Conservation (phyloP, 2,797 vertebrate species). For the Rhabdophis nuchalis region DNA sequence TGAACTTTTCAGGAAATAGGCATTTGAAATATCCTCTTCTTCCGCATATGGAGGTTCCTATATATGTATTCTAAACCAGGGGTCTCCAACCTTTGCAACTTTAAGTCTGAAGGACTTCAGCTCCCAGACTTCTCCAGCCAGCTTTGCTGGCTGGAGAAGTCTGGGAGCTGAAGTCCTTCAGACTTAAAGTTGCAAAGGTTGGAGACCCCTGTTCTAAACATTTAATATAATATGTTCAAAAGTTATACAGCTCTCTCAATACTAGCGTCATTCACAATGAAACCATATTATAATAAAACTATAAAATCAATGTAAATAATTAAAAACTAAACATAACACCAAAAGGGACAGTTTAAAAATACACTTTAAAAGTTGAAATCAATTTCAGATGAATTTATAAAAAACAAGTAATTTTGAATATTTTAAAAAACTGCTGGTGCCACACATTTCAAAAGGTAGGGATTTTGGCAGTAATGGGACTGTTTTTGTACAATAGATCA, state of each 20-base stretch:
- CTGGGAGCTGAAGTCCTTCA: too few relatives aligned
- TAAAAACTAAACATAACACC: neutral
- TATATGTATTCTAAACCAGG: neutral
- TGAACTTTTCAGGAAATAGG: neutral
- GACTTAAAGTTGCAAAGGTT: too few relatives aligned
- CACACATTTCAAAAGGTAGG: neutral
- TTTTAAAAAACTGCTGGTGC: neutral
- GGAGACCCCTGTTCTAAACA: too few relatives aligned
- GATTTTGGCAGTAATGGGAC: neutral
- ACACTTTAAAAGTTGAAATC: neutral
- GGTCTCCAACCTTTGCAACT: too few relatives aligned
- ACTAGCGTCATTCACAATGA: neutral
- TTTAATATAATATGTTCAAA: neutral
- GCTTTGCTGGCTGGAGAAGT: too few relatives aligned
- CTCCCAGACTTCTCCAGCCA: too few relatives aligned
- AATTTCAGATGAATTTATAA: neutral
- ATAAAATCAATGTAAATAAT: neutral
- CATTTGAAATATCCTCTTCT: neutral
- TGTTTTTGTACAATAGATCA: neutral
- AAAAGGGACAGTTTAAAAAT: neutral
- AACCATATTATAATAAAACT: neutral
- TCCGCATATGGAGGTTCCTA: neutral
- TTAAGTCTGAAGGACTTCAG: too few relatives aligned
- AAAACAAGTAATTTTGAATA: neutral
- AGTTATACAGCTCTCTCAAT: neutral